Conservation (phyloP, 37 sponge, comb jelly and placozoan species). For the Trichoplax adhaerens region DNA sequence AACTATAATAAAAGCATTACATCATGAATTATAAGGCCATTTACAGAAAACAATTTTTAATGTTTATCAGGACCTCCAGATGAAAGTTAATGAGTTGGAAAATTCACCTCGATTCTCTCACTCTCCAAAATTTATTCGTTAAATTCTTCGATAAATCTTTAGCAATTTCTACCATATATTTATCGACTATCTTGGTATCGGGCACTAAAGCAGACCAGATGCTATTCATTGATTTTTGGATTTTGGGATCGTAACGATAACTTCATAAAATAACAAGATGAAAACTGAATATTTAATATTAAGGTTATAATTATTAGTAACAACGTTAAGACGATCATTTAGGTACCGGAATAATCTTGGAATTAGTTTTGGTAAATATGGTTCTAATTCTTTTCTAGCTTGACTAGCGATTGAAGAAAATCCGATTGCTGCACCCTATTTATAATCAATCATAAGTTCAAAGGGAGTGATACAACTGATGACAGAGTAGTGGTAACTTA, state of each 20-base stretch:
- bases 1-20: constrained; percentile 14
- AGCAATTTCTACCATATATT: constrained; percentile 39
- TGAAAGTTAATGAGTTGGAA: not conserved
- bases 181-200: constrained; percentile 42
- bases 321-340: constrained; percentile 9
- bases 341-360: constrained; percentile 49
- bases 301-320: no score
- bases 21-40: not conserved
- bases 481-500: no score
- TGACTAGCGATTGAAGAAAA: constrained; percentile 35
- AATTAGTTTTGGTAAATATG: constrained; percentile 42
- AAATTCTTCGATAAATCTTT: constrained; percentile 39
- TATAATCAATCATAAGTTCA: not conserved
- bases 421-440: constrained; percentile 69
- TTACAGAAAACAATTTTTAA: not conserved
- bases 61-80: constrained; percentile 1
- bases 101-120: constrained; percentile 49
- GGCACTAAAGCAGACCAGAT: constrained; percentile 67
- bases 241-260: constrained; percentile 66
- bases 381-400: constrained; percentile 57
- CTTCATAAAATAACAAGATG: not conserved
- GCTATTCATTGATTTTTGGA: constrained; percentile 70
- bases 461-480: no score
- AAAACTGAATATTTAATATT: no score
- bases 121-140: constrained; percentile 49